These are phyloP conservation scores for Podabrus alpinus DNA, from an alignment of 2,888 invertebrate species.

Conservation along the genomic window DNA sequence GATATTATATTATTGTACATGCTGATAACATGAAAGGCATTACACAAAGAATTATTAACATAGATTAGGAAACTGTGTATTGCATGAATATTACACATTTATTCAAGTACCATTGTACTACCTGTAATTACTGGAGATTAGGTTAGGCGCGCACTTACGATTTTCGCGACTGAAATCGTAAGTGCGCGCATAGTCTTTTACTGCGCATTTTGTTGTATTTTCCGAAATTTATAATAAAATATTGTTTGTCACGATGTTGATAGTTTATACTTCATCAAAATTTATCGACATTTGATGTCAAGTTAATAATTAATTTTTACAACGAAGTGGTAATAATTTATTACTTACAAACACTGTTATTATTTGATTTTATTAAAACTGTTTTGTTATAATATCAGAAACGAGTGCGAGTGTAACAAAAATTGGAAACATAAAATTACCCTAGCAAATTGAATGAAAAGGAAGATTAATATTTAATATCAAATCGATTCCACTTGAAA, in stretches of 20 bases:
- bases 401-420: neutral
- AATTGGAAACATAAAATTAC: neutral
- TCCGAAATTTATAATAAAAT: neutral
- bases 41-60: neutral
- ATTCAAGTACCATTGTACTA: neutral
- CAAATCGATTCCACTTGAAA: neutral
- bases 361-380: neutral
- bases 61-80: neutral
- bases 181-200: too few species aligned
- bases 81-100: neutral
- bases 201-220: too few species aligned
- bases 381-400: neutral
- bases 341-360: neutral
- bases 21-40: neutral
- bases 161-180: too few species aligned
- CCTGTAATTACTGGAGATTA: neutral
- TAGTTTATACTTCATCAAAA: neutral
- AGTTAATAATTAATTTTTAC: neutral
- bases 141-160: too few species aligned
- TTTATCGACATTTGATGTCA: neutral
- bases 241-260: neutral
- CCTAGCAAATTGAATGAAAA: neutral
- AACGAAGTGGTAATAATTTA: neutral
- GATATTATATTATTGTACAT: too few species aligned
- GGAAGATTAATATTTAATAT: neutral